A percentile compares a stretch with the other conserved stretches of the same genome.
Conservation (phyloP, 2,797 vertebrate species). For the Neomorphus geoffroyi region DNA sequence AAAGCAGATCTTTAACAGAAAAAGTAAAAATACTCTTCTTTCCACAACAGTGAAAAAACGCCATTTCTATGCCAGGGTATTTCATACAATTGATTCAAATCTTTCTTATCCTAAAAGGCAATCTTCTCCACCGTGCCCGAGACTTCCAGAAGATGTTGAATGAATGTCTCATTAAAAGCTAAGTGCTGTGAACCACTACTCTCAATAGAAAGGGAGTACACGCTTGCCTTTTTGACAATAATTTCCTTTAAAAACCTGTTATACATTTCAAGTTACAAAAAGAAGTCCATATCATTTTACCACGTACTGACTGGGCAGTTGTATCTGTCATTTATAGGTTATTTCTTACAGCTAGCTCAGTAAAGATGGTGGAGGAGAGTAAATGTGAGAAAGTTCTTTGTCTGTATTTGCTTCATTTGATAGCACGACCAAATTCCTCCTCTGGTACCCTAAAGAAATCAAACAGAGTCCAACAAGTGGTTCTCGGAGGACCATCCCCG, state of each 20-base stretch:
- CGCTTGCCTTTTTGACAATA: neutral
- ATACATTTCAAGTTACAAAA: neutral
- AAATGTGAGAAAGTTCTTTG: neutral
- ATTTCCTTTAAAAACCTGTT: neutral
- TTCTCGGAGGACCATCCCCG: neutral
- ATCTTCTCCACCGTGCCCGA: neutral
- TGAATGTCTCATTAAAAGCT: neutral
- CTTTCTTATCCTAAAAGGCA: neutral
- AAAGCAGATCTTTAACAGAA: neutral
- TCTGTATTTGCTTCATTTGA: neutral
- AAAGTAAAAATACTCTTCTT: neutral
- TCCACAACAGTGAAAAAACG: neutral
- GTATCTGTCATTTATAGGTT: neutral
- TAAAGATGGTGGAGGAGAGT: neutral
- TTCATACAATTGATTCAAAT: neutral
- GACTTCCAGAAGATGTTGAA: neutral
- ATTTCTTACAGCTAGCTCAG: neutral
- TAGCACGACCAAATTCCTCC: neutral
- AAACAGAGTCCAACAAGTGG: neutral
- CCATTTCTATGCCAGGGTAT: rapidly evolving
- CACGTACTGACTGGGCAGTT: neutral
- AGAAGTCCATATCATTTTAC: neutral
- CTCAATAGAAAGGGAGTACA: neutral
- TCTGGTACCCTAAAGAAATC: neutral
- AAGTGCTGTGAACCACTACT: neutral